phyloP scores from a whole-genome alignment of 2,113 vertebrate species.

The Penelope pileata region DNA sequence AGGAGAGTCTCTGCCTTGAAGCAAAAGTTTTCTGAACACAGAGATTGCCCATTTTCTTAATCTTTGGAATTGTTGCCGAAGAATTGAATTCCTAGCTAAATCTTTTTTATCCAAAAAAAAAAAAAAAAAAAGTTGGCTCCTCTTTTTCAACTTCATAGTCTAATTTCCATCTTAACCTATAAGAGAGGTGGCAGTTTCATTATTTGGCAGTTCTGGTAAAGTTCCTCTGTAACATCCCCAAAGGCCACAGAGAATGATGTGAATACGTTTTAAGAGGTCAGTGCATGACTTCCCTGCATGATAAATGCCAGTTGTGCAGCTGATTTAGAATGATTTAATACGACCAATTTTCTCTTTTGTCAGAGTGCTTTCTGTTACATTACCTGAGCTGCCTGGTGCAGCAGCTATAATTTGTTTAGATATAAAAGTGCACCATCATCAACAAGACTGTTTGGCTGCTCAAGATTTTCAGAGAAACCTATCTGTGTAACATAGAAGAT shows the following conservation, averaged over 20 bases:
- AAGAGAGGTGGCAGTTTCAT: neutral
- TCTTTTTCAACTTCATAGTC: neutral
- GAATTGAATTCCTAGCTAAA: neutral
- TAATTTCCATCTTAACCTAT: neutral
- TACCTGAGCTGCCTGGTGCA: neutral
- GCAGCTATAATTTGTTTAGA: neutral
- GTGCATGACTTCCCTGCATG: neutral
- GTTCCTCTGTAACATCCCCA: neutral
- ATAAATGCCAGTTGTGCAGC: neutral
- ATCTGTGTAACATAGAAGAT: neutral
- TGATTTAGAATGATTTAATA: neutral
- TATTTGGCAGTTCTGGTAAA: neutral
- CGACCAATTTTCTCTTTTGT: neutral
- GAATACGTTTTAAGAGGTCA: neutral
- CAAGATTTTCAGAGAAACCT: neutral
- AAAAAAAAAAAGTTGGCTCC: neutral
- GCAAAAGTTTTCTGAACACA: neutral
- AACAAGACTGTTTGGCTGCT: neutral
- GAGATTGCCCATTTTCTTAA: fast-evolving
- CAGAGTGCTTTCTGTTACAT: neutral
- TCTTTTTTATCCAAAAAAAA: neutral
- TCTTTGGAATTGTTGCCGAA: neutral
- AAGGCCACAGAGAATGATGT: neutral
- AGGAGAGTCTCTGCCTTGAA: neutral
- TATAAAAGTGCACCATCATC: neutral